These are phyloP conservation scores for Ianthella basta DNA, from an alignment of 37 sponge, comb jelly and placozoan species.

Conservation along the genomic window DNA sequence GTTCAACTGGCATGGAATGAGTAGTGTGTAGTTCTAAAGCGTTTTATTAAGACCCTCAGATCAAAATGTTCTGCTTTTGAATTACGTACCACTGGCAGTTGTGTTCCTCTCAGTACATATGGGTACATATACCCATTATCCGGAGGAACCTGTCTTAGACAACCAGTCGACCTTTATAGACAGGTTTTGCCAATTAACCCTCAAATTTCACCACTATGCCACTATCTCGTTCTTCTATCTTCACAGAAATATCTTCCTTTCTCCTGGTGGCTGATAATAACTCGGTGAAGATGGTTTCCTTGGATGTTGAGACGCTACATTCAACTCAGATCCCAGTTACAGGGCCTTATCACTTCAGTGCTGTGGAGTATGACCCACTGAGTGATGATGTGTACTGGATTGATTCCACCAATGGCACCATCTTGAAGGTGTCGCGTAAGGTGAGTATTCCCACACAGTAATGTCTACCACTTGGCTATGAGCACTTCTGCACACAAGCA, in stretches of 20 bases:
- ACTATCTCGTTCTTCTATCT: not conserved
- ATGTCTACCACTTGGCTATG: not conserved
- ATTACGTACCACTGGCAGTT: too few relatives aligned
- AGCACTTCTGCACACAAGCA: not conserved
- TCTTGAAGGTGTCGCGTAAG: constrained; percentile 22
- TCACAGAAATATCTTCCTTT: not conserved
- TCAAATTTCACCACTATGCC: too few relatives aligned
- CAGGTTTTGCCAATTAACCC: too few relatives aligned
- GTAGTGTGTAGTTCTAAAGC: too few relatives aligned
- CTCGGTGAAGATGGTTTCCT: not conserved
- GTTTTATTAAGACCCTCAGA: too few relatives aligned
- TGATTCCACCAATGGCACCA: not conserved
- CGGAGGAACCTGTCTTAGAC: too few relatives aligned
- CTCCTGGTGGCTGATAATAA: not conserved
- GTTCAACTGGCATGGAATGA: too few relatives aligned
- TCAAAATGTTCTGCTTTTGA: too few relatives aligned
- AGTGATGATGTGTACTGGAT: constrained; percentile 28
- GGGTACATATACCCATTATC: too few relatives aligned
- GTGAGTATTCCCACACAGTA: not conserved
- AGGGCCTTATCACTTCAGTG: not conserved
- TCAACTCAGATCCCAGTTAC: not conserved
- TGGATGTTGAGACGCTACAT: not conserved
- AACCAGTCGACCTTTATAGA: too few relatives aligned
- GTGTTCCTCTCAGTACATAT: too few relatives aligned
- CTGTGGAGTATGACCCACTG: constrained; percentile 6